A percentile compares a stretch with the other conserved stretches of the same genome.
Evolutionary conservation across 2,888 invertebrate genomes (phyloP).

Genomic region (Thumatha senex): DNA sequence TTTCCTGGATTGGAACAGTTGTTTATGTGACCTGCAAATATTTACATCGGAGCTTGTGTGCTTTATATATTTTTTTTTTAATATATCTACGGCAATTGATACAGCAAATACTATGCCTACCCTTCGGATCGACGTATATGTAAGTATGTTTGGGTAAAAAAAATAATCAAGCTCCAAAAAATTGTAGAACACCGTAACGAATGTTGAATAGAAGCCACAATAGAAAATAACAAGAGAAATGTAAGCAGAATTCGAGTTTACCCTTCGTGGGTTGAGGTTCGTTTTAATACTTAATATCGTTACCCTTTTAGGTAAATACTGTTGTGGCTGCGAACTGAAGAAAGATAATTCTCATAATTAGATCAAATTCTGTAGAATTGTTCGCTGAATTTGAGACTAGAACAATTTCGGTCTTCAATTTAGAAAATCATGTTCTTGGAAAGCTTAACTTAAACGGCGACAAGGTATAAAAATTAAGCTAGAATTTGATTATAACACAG

Average conservation of each 20-base stretch:
- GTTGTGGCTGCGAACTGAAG: neutral
- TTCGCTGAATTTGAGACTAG: neutral
- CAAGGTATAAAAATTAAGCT: too few species aligned
- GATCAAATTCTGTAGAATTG: neutral
- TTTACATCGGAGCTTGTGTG: too few species aligned
- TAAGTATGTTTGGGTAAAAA: neutral
- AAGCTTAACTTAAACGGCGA: neutral
- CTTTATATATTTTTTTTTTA: too few species aligned
- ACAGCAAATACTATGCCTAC: too few species aligned
- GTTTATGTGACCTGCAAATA: too few species aligned
- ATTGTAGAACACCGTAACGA: neutral
- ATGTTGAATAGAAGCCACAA: neutral
- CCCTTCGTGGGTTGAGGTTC: neutral
- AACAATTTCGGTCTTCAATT: neutral
- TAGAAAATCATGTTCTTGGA: neutral
- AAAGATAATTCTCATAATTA: neutral
- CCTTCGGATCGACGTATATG: too few species aligned
- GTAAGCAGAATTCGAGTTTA: neutral
- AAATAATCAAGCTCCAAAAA: neutral
- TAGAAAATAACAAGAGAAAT: slow-evolving; percentile 1
- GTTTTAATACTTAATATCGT: slow-evolving; percentile 1
- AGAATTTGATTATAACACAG: too few species aligned
- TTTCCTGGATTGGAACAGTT: too few species aligned
- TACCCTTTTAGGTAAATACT: neutral
- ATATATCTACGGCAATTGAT: too few species aligned